Conservation (phyloP, 2,797 vertebrate species). For the Bufotes viridis region DNA sequence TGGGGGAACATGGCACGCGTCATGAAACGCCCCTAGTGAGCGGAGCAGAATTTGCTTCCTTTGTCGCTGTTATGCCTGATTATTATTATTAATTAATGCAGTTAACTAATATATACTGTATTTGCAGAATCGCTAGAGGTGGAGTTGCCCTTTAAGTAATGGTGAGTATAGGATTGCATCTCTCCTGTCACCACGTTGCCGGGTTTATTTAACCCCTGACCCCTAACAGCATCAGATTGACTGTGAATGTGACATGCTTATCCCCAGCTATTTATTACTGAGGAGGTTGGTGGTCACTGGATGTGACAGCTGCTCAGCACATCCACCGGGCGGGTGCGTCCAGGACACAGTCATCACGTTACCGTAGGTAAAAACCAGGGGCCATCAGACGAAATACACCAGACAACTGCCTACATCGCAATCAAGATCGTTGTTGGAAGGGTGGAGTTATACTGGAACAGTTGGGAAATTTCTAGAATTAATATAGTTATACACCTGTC, state of each 20-base stretch:
- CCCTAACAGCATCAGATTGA: constrained; percentile 1
- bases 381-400: not conserved
- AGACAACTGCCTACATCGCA: not conserved
- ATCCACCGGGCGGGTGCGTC: not conserved
- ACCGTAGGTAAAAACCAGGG: not conserved
- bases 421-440: not conserved
- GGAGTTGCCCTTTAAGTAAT: not conserved
- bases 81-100: no score
- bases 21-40: no score
- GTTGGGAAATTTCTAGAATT: no score
- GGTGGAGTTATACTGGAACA: not conserved
- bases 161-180: not conserved
- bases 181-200: not conserved
- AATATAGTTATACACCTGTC: no score
- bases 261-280: constrained; percentile 19
- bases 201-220: not conserved
- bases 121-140: not conserved
- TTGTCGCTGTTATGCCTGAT: no score
- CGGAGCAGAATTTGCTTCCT: no score
- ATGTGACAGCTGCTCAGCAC: constrained; percentile 4
- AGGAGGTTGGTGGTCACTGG: not conserved
- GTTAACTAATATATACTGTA: no score
- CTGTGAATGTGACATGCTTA: constrained; percentile 1
- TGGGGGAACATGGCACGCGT: no score
- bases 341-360: not conserved